These are phyloP conservation scores for Palythoa caribaeorum DNA, from an alignment of 92 coral and sea anemone species.

Conservation along the genomic window DNA sequence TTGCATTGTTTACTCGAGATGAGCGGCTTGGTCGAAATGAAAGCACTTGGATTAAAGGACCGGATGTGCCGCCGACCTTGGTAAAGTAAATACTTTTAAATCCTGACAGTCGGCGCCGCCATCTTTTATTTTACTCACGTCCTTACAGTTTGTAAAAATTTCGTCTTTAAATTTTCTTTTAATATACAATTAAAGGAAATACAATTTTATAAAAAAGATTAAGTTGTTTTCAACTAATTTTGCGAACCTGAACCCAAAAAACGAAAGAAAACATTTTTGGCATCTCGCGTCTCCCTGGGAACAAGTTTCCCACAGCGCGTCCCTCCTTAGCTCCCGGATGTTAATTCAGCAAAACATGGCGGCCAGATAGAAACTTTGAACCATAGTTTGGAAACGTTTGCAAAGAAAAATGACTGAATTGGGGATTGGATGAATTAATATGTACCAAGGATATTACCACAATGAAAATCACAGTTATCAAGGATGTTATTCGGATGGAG, in stretches of 20 bases:
- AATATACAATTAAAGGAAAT: background rate
- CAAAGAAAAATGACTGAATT: slow-evolving; percentile 76
- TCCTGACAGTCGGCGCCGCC: background rate
- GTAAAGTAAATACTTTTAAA: background rate
- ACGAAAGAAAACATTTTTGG: background rate
- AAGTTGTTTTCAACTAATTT: background rate
- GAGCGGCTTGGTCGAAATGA: too few relatives aligned
- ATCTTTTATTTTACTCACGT: background rate
- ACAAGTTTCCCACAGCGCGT: slow-evolving; percentile 42
- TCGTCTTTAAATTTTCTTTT: background rate
- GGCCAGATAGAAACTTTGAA: slow-evolving; percentile 50
- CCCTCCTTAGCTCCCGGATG: slow-evolving; percentile 66
- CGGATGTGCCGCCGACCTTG: too few relatives aligned
- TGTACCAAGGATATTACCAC: slow-evolving; percentile 82
- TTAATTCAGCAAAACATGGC: slow-evolving; percentile 69
- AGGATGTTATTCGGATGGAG: slow-evolving; percentile 70
- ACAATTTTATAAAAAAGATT: background rate
- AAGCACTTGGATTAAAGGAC: too few relatives aligned
- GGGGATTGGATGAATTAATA: slow-evolving; percentile 69
- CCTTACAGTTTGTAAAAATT: background rate
- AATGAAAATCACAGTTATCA: slow-evolving; percentile 79
- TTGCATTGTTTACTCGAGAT: too few relatives aligned
- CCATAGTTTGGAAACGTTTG: background rate
- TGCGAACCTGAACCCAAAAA: background rate
- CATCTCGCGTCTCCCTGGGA: slow-evolving; percentile 50